Base-by-base conservation (phyloP, 30 jellyfish, hydroid and myxozoan species). In the Pseudorhiza aurosa region DNA sequence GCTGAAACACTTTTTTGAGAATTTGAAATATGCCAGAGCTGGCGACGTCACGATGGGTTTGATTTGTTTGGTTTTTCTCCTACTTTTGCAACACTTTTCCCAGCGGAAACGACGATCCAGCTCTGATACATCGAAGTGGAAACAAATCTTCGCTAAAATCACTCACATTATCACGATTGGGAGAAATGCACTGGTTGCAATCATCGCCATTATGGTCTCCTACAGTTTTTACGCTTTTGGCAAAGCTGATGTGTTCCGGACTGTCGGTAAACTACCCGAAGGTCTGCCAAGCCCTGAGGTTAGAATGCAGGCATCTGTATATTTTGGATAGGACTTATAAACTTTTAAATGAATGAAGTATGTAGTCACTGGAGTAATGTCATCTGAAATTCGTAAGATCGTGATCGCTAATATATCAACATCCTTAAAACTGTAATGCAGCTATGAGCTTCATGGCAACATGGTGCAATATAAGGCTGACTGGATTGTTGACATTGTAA, bases 241-340 rank as follows among this genome's bases (percentile, higher is more conserved):
- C 6, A 17, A 40, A 44, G 83, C 47, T 12, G 76, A 91, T 77
- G 55, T 70, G 27, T 83, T 91, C 53, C 72, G 76, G 33, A 55
- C 86, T 0, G 89, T 89, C 6, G 96, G 87, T 6, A 24, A 43
- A 2, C 37, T 91, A 11, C 98, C 98, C 0, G 43, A 69, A 45
- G 98, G 98, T 21, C 68, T 91, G 9, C 98, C 98, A 11, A 30
- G 39, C 8, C 59, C 75, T 3, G 47, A 71, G 91, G 98, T 91
- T 40, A 7, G 78, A 17, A n/a, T n/a, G n/a, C n/a, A n/a, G n/a
- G n/a, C n/a, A n/a, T n/a, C n/a, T n/a, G n/a, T n/a, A n/a, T n/a
- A n/a, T n/a, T n/a, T n/a, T n/a, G n/a, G n/a, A n/a, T n/a, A n/a
- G n/a, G n/a, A n/a, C n/a, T n/a, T n/a, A n/a, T n/a, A n/a, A n/a